Base-by-base conservation (phyloP, 2,888 invertebrate genomes). In the Latheticus oryzae region DNA sequence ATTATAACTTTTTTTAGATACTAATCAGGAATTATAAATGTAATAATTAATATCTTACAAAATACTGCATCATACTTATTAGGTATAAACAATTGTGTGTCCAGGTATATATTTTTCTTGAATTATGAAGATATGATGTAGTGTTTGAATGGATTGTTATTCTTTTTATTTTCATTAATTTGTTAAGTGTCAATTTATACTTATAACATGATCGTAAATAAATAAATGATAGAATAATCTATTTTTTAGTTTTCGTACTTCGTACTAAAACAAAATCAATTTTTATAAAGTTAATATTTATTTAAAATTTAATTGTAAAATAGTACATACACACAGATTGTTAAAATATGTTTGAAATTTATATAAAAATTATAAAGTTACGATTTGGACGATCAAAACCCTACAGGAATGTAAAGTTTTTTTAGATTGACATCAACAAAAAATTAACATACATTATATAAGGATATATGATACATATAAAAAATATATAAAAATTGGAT, bases 281-380 rank as follows among this genome's bases (percentile, higher is more conserved):
- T 47, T 48, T 15, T 35, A 33, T 48, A 48, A 37, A 48, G 35
- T 48, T 37, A 16, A 11, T 32, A 9, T 35, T 48, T 48, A 48
- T 52, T 52, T 30, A 45, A 58, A 58, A 58, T 54, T 58, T 58
- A 28, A 55, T 38, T 56, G 50, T 56, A 56, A 50, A 56, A 56
- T 56, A 48, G 17, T 58, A 60, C 52, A 52, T 57, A 60, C 52
- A 56, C 32, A 50, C 40, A 60, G 54, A 56, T 51, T 53, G 51
- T 58, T 63, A 59, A 63, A 61, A 61, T 63, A 59, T 55, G 51
- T 50, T 55, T 60, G 19, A 21, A 50, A 56, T 42, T 54, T 61
- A 42, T 57, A 43, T 53, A 45, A 57, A 57, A 60, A 47, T 48
- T 26, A 38, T 53, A 59, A 51, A 17, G 21, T 50, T 42, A 43